phyloP scores from a whole-genome alignment of 2,797 vertebrate species.

The Gymnothorax javanicus region DNA sequence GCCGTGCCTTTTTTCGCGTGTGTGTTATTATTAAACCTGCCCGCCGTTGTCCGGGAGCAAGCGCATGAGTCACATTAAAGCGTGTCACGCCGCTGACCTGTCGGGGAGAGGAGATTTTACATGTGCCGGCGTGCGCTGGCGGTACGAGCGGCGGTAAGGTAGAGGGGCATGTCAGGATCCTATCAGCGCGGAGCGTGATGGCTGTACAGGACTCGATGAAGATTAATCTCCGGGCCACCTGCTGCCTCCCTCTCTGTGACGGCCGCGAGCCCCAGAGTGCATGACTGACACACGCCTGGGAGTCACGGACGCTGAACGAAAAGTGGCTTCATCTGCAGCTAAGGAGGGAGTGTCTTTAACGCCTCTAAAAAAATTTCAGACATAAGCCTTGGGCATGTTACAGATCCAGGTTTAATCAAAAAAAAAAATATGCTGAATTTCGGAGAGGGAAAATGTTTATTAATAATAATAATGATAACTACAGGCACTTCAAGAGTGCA shows the following conservation, averaged over 20 bases:
- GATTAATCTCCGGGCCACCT: constrained; percentile 12
- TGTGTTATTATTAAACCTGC: neutral
- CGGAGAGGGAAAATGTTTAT: neutral
- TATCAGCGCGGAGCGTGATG: constrained; percentile 2
- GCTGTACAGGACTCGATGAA: neutral
- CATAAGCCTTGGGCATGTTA: neutral
- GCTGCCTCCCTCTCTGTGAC: neutral
- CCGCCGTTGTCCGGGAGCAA: neutral
- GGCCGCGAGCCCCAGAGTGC: neutral
- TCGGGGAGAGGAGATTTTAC: neutral
- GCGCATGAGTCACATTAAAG: neutral
- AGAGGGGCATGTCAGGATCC: constrained; percentile 2
- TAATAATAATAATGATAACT: no score
- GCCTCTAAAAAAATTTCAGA: neutral
- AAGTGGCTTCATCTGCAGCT: neutral
- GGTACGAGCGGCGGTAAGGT: neutral
- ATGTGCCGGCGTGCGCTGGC: neutral
- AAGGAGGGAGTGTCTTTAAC: neutral
- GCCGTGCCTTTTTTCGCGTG: neutral
- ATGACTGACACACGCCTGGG: neutral
- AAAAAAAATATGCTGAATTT: neutral
- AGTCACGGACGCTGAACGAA: neutral
- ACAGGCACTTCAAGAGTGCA: no score
- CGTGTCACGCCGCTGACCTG: neutral
- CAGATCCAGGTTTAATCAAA: neutral